A percentile compares a stretch with the other conserved stretches of the same genome.
Evolutionary conservation across 2,113 vertebrate species (phyloP).

Genomic region (Scartelaos histophorus): DNA sequence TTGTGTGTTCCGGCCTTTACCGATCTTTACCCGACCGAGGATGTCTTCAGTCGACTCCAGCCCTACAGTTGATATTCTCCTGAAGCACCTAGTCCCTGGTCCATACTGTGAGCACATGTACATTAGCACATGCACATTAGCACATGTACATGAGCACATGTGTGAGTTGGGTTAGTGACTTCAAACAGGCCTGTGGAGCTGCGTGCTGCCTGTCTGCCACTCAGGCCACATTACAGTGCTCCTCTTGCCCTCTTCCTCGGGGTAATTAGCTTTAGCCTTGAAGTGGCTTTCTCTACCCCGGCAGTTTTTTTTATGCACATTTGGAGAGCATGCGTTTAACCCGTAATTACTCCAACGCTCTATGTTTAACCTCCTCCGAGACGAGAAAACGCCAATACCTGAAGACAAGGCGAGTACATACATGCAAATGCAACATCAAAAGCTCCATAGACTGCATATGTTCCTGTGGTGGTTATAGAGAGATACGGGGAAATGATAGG

Average conservation of each 20-base stretch:
- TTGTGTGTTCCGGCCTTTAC: too few species aligned
- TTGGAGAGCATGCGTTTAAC: conserved; percentile 70
- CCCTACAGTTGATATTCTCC: neutral
- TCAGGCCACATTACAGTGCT: conserved; percentile 68
- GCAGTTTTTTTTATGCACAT: conserved; percentile 67
- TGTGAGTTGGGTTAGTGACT: conserved; percentile 13
- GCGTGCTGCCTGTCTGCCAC: conserved; percentile 58
- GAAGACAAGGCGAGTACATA: conserved; percentile 43
- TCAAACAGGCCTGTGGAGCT: conserved; percentile 62
- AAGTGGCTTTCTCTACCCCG: conserved; percentile 75
- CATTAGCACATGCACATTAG: neutral
- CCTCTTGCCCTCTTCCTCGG: conserved; percentile 73
- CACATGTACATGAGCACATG: conserved; percentile 31
- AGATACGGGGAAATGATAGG: conserved; percentile 22
- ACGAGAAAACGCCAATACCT: conserved; percentile 46
- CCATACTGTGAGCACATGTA: conserved; percentile 37
- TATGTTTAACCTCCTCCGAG: conserved; percentile 61
- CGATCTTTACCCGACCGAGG: too few species aligned
- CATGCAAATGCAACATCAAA: conserved; percentile 35
- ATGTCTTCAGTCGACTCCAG: too few species aligned
- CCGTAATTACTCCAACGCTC: conserved; percentile 73
- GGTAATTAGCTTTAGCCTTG: conserved; percentile 73
- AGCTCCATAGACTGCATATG: conserved; percentile 16
- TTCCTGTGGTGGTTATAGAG: conserved; percentile 26
- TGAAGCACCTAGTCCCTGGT: neutral